Evolutionary conservation across 2,888 invertebrate genomes (phyloP).

Genomic region (Nematopogon swammerdamellus): DNA sequence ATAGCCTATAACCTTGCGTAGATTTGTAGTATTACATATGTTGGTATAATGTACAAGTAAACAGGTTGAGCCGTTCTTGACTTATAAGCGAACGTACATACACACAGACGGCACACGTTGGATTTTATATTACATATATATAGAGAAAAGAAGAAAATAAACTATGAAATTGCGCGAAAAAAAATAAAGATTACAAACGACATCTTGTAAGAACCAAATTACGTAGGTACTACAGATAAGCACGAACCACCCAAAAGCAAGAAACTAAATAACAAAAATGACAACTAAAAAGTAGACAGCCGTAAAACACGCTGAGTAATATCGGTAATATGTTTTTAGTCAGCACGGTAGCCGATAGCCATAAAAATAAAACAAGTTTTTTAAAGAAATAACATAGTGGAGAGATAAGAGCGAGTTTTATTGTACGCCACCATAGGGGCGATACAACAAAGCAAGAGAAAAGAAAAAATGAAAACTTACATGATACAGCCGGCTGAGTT

Average conservation of each 20-base stretch:
- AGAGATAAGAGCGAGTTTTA: constrained; percentile 37
- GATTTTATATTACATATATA: no score
- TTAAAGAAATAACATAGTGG: constrained; percentile 36
- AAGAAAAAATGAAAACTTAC: background rate
- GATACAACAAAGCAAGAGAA: constrained; percentile 8
- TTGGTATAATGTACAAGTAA: no score
- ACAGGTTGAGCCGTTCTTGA: no score
- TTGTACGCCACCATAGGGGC: constrained; percentile 36
- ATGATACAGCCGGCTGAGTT: background rate
- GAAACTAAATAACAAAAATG: background rate
- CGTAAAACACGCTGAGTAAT: constrained; percentile 5
- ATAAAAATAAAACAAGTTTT: constrained; percentile 30
- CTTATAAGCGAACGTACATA: no score
- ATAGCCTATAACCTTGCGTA: no score
- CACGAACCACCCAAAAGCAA: background rate
- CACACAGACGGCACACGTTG: no score
- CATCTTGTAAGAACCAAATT: no score
- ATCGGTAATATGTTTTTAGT: constrained; percentile 3
- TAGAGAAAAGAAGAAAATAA: no score
- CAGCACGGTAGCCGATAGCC: constrained; percentile 22
- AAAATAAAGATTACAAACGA: no score
- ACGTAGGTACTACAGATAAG: no score
- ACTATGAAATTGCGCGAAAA: no score
- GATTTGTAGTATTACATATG: no score
- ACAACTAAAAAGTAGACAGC: background rate